Percentiles rank a stretch among this genome's conserved stretches.
These are phyloP conservation scores for Sesamia nonagrioides DNA, from an alignment of 1,140 invertebrate genomes.

Conservation along the genomic window DNA sequence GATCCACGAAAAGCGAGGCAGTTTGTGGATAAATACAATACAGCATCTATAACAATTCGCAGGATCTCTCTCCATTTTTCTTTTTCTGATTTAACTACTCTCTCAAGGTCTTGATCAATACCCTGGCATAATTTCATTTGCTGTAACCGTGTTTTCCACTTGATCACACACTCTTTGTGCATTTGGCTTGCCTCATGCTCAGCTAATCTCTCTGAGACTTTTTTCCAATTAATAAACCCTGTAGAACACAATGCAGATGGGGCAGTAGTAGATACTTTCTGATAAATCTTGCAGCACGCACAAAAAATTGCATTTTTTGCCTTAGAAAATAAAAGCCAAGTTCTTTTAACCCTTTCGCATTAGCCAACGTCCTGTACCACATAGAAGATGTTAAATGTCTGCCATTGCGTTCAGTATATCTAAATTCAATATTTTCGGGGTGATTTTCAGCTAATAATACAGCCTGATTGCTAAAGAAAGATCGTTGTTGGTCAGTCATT, in stretches of 20 bases:
- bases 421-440: conserved; percentile 54
- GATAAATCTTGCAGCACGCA: conserved; percentile 53
- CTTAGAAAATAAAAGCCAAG: conserved; percentile 54
- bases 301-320: conserved; percentile 52
- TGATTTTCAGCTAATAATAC: conserved; percentile 53
- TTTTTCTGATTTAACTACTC: conserved; percentile 55
- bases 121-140: conserved; percentile 57
- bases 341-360: conserved; percentile 54
- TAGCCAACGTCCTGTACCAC: conserved; percentile 53
- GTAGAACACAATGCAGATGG: conserved; percentile 16
- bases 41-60: too few relatives aligned
- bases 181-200: conserved; percentile 55
- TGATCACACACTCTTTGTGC: conserved; percentile 59
- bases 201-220: conserved; percentile 55
- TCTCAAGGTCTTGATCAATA: conserved; percentile 55
- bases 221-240: conserved; percentile 57
- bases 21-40: too few relatives aligned
- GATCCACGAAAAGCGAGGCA: too few relatives aligned
- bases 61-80: conserved; percentile 13
- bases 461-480: conserved; percentile 55
- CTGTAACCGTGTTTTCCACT: conserved; percentile 56
- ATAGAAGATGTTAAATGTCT: conserved; percentile 55
- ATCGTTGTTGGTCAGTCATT: conserved; percentile 3
- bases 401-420: conserved; percentile 54
- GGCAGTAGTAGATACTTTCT: conserved; percentile 46